A percentile compares a stretch with the other conserved stretches of the same genome.
Evolutionary conservation across 2,113 vertebrate genomes (phyloP).

Genomic region (Coptodon rendalli): DNA sequence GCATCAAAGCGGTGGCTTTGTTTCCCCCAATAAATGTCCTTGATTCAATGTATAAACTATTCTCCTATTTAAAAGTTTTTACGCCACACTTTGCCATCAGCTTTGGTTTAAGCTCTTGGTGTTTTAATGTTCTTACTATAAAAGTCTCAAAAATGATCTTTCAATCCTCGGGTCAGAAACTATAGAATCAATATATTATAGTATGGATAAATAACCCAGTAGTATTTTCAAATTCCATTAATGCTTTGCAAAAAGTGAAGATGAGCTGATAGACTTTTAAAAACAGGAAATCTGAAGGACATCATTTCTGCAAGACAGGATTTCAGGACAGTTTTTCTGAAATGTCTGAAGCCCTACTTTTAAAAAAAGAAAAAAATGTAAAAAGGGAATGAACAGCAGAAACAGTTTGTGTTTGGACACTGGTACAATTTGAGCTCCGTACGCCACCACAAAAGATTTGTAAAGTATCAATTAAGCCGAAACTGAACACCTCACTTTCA

Average conservation of each 20-base stretch:
- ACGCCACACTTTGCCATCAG: background rate
- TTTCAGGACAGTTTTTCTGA: background rate
- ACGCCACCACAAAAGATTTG: rapidly evolving
- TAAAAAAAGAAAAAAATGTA: background rate
- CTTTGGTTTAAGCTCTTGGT: background rate
- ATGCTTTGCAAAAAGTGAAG: background rate
- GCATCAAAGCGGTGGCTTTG: background rate
- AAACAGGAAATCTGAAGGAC: background rate
- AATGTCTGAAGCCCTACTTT: rapidly evolving
- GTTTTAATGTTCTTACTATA: background rate
- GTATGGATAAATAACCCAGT: background rate
- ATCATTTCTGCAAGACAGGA: background rate
- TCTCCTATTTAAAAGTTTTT: background rate
- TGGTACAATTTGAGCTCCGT: background rate
- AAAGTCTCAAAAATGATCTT: background rate
- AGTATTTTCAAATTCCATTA: rapidly evolving
- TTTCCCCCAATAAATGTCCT: background rate
- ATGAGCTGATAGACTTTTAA: background rate
- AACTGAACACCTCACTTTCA: background rate
- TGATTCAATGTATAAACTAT: background rate
- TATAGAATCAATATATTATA: background rate
- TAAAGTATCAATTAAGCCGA: rapidly evolving
- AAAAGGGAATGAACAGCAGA: background rate
- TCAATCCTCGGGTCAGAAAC: background rate
- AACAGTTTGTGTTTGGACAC: background rate